Conservation (phyloP, 2,888 invertebrate genomes). For the Apocheima hispidaria region DNA sequence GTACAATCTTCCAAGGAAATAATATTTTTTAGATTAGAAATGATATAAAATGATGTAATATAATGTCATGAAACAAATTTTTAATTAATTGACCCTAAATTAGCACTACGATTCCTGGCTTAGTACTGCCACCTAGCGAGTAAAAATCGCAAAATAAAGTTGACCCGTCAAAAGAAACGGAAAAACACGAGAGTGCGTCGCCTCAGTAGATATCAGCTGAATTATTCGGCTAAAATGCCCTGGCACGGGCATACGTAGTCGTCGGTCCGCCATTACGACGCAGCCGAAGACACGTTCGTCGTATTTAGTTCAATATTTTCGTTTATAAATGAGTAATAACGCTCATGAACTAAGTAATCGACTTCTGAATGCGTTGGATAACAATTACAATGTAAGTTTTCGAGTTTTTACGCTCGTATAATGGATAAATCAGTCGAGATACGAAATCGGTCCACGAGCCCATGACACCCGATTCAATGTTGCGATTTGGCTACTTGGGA, state of each 20-base stretch:
- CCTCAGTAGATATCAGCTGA: constrained; percentile 86
- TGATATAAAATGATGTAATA: not conserved
- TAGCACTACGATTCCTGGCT: not conserved
- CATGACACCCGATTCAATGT: constrained; percentile 82
- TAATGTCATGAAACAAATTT: not conserved
- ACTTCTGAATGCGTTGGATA: constrained; percentile 98
- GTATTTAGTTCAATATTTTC: constrained; percentile 87
- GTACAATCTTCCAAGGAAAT: not conserved
- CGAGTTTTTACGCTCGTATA: constrained; percentile 78
- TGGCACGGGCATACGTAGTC: constrained; percentile 87
- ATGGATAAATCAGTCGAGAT: constrained; percentile 73
- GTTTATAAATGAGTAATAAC: constrained; percentile 92
- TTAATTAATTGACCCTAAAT: not conserved
- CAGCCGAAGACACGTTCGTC: constrained; percentile 87
- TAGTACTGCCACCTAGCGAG: constrained; percentile 64
- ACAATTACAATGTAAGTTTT: constrained; percentile 98
- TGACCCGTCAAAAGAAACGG: constrained; percentile 84
- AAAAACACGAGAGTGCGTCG: constrained; percentile 86
- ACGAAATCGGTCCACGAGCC: constrained; percentile 84
- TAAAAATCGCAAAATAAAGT: constrained; percentile 55
- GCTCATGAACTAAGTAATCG: constrained; percentile 97
- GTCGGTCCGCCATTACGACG: constrained; percentile 87
- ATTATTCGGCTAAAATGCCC: constrained; percentile 87
- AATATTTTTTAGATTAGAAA: not conserved
- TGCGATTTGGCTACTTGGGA: constrained; percentile 74